Base-by-base conservation (phyloP, 2,113 vertebrate genomes). In the Tricholaema leucomelas region DNA sequence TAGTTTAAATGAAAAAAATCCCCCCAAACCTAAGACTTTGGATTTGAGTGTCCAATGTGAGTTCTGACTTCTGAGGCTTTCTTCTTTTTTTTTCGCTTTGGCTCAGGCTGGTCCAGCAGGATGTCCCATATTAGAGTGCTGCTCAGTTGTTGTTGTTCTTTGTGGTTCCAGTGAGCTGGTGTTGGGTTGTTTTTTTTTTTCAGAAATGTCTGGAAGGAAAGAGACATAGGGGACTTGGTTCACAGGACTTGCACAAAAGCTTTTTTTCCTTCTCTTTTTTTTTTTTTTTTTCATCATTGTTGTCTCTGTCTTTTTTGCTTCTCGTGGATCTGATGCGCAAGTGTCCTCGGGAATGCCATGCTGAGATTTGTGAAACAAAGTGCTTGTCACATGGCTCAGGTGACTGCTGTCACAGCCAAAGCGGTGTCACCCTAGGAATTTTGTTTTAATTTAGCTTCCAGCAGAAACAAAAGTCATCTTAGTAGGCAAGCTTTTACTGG, bases 391-490 rank as follows among this genome's bases (percentile, higher is more conserved):
- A 5, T 91, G 85, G 94, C 85, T 93, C 89, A 93, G 94, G 91
- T 96, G 89, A 56, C 84, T 83, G 73, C 81, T 77, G 79, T 92
- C 17, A 9, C 4, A 2, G 65, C 64, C 7, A 8, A 92, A 85
- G 80, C 54, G 89, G 69, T 72, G 70, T 94, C 92, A 85, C 91
- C 92, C 75, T 74, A 91, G 72, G 81, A 95, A 92, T 92, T 96
- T 81, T 87, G 76, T 80, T 94, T 87, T 58, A 92, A 74, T 92
- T 85, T 74, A 88, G 69, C 76, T 95, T 90, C 88, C 87, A 94
- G 69, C 92, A 95, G 75, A 94, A 95, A 96, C 87, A 95, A 96
- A 95, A 94, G 95, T 94, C 92, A 85, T 93, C 85, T 67, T 81
- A 94, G 75, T 90, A 94, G 89, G 72, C 92, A 87, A 93, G 89